phyloP scores from a whole-genome alignment of 2,113 vertebrate genomes.

The Pyrgilauda ruficollis region DNA sequence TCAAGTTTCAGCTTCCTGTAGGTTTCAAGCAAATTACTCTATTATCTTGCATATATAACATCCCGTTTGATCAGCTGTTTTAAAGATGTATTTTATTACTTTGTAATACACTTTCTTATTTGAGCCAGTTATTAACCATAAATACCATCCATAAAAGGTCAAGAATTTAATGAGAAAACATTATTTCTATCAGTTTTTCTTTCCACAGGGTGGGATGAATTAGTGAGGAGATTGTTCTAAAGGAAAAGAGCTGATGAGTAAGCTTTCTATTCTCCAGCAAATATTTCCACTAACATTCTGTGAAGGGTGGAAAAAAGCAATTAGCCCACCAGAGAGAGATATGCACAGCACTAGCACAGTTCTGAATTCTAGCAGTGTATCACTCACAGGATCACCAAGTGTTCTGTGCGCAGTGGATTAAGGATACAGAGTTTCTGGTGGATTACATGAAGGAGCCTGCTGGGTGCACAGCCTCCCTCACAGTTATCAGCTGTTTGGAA shows the following conservation, averaged over 20 bases:
- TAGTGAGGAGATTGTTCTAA: neutral
- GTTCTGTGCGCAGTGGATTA: neutral
- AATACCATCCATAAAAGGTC: neutral
- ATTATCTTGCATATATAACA: neutral
- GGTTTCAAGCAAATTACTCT: neutral
- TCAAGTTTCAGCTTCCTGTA: neutral
- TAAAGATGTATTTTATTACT: neutral
- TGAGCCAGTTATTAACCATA: neutral
- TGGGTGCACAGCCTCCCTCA: neutral
- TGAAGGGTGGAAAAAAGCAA: neutral
- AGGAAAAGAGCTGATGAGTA: slow-evolving; percentile 3
- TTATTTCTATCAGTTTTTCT: slow-evolving; percentile 1
- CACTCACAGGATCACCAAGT: neutral
- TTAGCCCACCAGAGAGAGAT: neutral
- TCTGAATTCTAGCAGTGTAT: neutral
- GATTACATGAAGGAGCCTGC: neutral
- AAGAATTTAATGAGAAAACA: slow-evolving; percentile 16
- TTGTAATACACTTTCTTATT: neutral
- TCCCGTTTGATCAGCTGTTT: neutral
- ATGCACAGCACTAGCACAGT: neutral
- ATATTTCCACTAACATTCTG: neutral
- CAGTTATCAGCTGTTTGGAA: neutral
- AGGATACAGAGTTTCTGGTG: neutral
- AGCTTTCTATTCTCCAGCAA: neutral
- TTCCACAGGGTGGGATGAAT: slow-evolving; percentile 11